A percentile compares a stretch with the other conserved stretches of the same genome.
These are phyloP conservation scores for Lutraria lutraria DNA, from an alignment of 2,888 invertebrate genomes.

Conservation along the genomic window DNA sequence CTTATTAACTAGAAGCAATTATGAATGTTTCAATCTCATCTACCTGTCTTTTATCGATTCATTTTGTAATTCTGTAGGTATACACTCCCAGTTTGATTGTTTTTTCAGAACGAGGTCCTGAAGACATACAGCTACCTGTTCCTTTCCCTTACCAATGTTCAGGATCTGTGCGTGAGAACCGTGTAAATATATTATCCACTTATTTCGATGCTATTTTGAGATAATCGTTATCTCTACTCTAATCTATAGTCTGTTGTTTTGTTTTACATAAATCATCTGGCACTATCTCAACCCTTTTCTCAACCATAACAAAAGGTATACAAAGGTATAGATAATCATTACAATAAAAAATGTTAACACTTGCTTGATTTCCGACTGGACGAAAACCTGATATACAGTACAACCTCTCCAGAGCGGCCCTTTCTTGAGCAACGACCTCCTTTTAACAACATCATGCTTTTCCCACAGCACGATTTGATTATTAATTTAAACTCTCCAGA, in stretches of 20 bases:
- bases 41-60: constrained; percentile 38
- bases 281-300: background rate
- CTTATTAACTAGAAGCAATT: constrained; percentile 23
- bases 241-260: constrained; percentile 22
- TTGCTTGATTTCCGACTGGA: background rate
- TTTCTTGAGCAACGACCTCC: no score
- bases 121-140: constrained; percentile 22
- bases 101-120: constrained; percentile 9
- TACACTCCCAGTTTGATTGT: constrained; percentile 39
- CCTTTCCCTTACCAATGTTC: background rate
- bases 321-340: background rate
- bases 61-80: constrained; percentile 38
- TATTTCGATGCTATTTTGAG: constrained; percentile 25
- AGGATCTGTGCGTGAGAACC: constrained; percentile 29
- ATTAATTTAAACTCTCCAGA: no score
- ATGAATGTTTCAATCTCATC: constrained; percentile 13
- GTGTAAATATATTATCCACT: constrained; percentile 29
- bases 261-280: constrained; percentile 21
- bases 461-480: no score
- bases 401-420: no score
- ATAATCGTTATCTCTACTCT: background rate
- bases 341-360: background rate
- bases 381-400: no score
- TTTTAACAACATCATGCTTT: no score
- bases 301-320: constrained; percentile 1